Base-by-base conservation (phyloP, 1,140 invertebrate genomes). In the Psix sp. region DNA sequence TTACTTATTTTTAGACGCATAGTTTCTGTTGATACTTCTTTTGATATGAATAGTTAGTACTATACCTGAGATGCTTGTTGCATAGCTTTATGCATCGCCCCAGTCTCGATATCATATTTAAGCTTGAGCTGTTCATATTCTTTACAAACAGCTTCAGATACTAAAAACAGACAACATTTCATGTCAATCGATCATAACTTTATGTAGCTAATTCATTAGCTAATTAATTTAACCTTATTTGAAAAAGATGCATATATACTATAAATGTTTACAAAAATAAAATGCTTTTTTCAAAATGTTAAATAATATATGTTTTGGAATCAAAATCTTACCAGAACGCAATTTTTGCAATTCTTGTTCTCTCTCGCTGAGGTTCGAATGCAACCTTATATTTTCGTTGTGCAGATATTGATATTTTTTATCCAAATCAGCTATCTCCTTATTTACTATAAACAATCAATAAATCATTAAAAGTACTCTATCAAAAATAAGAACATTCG, bases 91-190 rank as follows among this genome's bases (percentile, higher is more conserved):
- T 92, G 89, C 91, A 93, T 91, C 11, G 92, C 91, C 10, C 89
- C 89, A 0, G 90, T 90, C 74, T 93, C 92, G 15, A 92, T 88
- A 51, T 93, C 91, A 82, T 93, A 92, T 83, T 92, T 90, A 76
- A 90, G 90, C 77, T 91, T 92, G 1, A 93, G 84, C 77, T 91
- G 90, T 74, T 93, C 92, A 80, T 93, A 93, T 78, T 93, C 92
- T 40, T 89, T 90, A 80, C 91, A 93, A 26, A 93, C 88, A 48
- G 89, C 90, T 84, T 93, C 91, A 1, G 92, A 93, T 39, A 92
- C 92, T 89, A 51, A 20, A 71, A 52, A 43, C n/a, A n/a, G n/a
- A n/a, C n/a, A n/a, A n/a, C n/a, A n/a, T n/a, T n/a, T n/a, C n/a
- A n/a, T n/a, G n/a, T n/a, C n/a, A n/a, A n/a, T n/a, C n/a, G n/a